Base-by-base conservation (phyloP, 2,797 vertebrate species). In the Sebastes hubbsi region DNA sequence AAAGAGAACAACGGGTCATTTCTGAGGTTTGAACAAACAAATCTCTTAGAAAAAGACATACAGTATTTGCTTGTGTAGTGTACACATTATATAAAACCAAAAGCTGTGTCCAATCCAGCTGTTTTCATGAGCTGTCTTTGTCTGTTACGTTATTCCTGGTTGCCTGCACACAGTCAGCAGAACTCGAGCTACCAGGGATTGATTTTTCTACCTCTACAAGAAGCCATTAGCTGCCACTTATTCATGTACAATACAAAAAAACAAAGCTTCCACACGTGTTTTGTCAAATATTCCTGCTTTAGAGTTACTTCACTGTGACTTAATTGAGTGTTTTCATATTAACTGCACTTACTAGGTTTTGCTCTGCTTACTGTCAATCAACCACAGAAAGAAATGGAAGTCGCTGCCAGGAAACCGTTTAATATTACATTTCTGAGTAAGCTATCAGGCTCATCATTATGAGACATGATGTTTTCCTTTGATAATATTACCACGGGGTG, bases 361-460 rank as follows among this genome's bases (percentile, higher is more conserved):
- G 11, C 42, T 81, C 34, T 25, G 25, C 22, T 77, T 52, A n/a
- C 52, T 49, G 63, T 80, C 67, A 73, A 22, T 80, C 64, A 72
- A 54, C 73, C 59, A 65, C 55, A 82, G 58, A 58, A 72, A 66
- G 65, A 81, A 55, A 34, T 36, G 16, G 18, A 73, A 8, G n/a
- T 67, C 12, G 59, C 68, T 83, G 76, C 70, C 82, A 76, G 88
- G 78, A 87, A 82, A 79, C 18, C 29, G 32, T 59, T 29, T 63
- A 3, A 76, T 78, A 62, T 67, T 32, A 49, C 1, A 81, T 64
- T 66, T 80, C 70, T 56, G 30, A 68, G 32, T 13, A 6, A 78
- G 74, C 64, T 54, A 56, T 71, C 25, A 67, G 32, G 38, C 30
- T 71, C 38, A 30, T 66, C 32, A 22, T 16, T n/a, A 42, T 22